Evolutionary conservation across 1,140 invertebrate species (phyloP), one percentile per base, ranked within the genome.

Genomic region (Musca vetustissima): DNA sequence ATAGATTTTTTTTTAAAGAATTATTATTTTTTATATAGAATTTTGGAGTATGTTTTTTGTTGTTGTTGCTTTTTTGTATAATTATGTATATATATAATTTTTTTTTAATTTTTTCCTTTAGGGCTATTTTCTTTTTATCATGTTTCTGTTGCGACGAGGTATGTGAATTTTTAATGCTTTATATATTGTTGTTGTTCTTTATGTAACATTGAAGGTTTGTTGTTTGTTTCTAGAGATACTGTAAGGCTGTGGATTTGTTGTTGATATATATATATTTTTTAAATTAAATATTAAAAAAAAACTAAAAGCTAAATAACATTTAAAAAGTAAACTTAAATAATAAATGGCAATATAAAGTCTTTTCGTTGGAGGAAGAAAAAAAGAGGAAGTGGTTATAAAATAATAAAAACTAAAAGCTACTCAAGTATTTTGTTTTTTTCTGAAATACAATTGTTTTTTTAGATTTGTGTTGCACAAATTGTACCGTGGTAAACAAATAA

Each of bases 401-500:
- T 28, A 28, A 28, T 4, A 28, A 28, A 28, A n/a, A 61, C 3
- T 59, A 32, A 59, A 19, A 52, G 49, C 21, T 19, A 55, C 24
- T 25, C 21, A 25, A 55, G 11, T 55, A 55, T 11, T 36, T 61
- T n/a, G 21, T 19, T 52, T 52, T 52, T 52, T 21, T 19, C 19
- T 43, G n/a, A 11, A 43, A 43, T 11, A 43, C 13, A 43, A 43
- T 43, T 43, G 4, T 21, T n/a, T 14, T 57, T 61, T 61, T 61
- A 61, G 57, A 61, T 61, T 61, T 61, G 57, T 61, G 57, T 61
- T 43, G 43, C 57, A 61, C 57, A 61, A 61, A 43, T 61, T 61
- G 57, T 36, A 61, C 28, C n/a, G n/a, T 61, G 36, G 53, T 9
- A 36, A 24, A 61, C 32, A 17, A 36, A 61, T 36, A 36, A 59